Evolutionary conservation across 2,888 invertebrate genomes (phyloP), one percentile per base, ranked within the genome.

Genomic region (Leucophenga maculata): DNA sequence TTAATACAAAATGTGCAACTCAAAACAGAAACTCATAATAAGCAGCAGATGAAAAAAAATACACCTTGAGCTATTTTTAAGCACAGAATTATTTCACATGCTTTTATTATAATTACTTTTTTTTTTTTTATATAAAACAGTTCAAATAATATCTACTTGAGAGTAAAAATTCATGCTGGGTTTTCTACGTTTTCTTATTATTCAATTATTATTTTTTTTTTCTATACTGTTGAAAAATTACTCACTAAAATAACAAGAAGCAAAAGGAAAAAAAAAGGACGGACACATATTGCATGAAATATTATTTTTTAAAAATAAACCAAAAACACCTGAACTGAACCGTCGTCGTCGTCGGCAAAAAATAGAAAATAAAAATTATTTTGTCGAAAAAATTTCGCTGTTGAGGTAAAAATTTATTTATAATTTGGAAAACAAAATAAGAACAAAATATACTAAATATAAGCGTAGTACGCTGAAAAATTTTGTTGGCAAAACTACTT

Each of bases 1-100:
- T 26, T 26, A 26, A n/a, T 46, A 4, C 13, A 46, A 3, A 46
- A 46, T 4, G 6, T 46, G n/a, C 13, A 46, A 46, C 13, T n/a
- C 46, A 4, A 54, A 54, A 54, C 54, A 18, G 1, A 54, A 18
- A 9, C 54, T 18, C 11, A 54, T 20, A 26, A 54, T 20, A 26
- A 26, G 26, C 26, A 4, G 26, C 18, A 54, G 18, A 54, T 18
- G 54, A 18, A 54, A 11, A 20, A 16, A 31, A 59, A 3, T 9
- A 44, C 60, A 62, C 44, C 60, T 62, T 62, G 20, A 18, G 60
- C 44, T 62, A 62, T 62, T 62, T 62, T 44, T 44, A 62, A 62
- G 20, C 20, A 26, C 26, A 57, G 46, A 57, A 57, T 26, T 57
- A 39, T 62, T 62, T 62, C 18, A 20, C 52, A 54, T 54, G 20